Conservation (phyloP, 2,797 vertebrate species). For the Buceros bicornis region DNA sequence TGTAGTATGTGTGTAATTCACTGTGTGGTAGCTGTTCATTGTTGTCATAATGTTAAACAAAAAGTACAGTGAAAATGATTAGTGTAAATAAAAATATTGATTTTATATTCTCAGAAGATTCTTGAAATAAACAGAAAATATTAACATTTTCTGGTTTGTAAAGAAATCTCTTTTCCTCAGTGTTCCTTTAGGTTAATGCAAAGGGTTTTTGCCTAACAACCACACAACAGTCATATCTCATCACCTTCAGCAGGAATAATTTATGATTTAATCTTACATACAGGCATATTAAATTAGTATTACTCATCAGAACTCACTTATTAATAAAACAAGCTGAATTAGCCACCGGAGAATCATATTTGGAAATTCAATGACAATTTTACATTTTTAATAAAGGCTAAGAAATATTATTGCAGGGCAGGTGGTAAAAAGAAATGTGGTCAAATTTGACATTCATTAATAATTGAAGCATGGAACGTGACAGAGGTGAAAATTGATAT, state of each 20-base stretch:
- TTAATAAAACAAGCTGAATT: constrained; percentile 88
- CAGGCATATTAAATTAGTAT: constrained; percentile 84
- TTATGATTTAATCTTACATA: constrained; percentile 87
- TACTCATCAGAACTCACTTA: constrained; percentile 84
- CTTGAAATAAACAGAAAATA: not conserved
- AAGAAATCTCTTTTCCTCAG: not conserved
- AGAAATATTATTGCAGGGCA: constrained; percentile 83
- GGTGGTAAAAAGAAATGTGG: constrained; percentile 78
- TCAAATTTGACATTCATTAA: constrained; percentile 88
- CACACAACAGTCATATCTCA: constrained; percentile 71
- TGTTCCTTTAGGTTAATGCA: constrained; percentile 65
- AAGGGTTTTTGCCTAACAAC: constrained; percentile 65
- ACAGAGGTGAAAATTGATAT: constrained; percentile 85
- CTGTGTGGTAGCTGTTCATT: not conserved
- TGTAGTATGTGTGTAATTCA: not conserved
- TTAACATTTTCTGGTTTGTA: not conserved
- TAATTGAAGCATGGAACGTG: constrained; percentile 83
- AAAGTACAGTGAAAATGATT: not conserved
- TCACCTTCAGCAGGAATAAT: constrained; percentile 84
- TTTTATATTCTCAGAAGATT: not conserved
- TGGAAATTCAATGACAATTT: constrained; percentile 87
- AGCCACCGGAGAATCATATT: constrained; percentile 84
- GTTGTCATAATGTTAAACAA: not conserved
- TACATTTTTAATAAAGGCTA: constrained; percentile 87
- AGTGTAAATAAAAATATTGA: not conserved